phyloP scores from a whole-genome alignment of 92 coral and sea anemone genomes.

The Zoanthus solanderi region DNA sequence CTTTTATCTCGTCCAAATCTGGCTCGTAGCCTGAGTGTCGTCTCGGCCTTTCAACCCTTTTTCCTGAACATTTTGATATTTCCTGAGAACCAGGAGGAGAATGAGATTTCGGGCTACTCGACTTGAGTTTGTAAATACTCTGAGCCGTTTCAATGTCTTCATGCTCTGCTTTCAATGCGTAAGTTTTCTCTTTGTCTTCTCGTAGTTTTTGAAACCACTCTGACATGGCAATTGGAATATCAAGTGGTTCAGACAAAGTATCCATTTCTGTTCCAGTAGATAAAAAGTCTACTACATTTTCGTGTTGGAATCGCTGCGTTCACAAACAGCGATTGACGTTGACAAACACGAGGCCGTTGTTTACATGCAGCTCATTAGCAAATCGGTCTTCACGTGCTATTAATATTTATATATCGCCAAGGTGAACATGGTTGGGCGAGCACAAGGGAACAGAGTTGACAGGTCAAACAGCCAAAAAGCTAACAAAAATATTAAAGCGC shows the following conservation, averaged over 20 bases:
- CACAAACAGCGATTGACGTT: conserved; percentile 43
- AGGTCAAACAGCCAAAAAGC: conserved; percentile 18
- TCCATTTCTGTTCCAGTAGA: conserved; percentile 21
- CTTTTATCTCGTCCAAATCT: conserved; percentile 34
- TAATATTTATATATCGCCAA: conserved; percentile 34
- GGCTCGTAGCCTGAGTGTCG: conserved; percentile 43
- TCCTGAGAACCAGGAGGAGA: conserved; percentile 19
- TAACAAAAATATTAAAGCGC: neutral
- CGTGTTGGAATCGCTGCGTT: conserved; percentile 16
- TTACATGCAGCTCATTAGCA: conserved; percentile 31
- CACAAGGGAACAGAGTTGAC: neutral
- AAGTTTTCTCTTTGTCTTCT: conserved; percentile 43
- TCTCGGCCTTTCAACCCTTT: conserved; percentile 25
- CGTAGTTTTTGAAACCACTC: conserved; percentile 48
- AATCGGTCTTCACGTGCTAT: conserved; percentile 49
- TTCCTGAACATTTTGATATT: conserved; percentile 18
- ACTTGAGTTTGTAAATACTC: conserved; percentile 31
- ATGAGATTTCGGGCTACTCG: conserved; percentile 16
- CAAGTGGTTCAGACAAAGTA: conserved; percentile 22
- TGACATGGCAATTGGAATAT: conserved; percentile 42
- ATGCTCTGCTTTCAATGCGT: conserved; percentile 35
- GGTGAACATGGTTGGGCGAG: conserved; percentile 37
- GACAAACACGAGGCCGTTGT: conserved; percentile 51
- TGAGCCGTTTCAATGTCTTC: conserved; percentile 40
- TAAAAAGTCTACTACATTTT: neutral